Conservation (phyloP, 2,113 vertebrate species). For the Regulus satrapa region DNA sequence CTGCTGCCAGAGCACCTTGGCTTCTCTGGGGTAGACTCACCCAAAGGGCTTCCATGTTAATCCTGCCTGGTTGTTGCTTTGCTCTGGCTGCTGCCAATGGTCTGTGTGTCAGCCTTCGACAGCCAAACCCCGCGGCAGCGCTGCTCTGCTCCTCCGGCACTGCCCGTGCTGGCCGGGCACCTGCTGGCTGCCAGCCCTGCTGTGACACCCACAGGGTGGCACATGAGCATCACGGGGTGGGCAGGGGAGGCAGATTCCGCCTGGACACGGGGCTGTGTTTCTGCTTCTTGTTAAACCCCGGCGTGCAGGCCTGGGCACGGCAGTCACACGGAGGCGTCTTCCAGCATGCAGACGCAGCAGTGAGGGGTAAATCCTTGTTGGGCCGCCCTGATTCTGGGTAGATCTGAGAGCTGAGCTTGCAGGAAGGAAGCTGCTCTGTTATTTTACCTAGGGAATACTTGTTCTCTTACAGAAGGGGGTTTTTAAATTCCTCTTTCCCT, state of each 20-base stretch:
- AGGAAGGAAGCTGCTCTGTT: neutral
- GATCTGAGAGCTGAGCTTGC: neutral
- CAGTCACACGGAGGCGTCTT: neutral
- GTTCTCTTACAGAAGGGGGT: neutral
- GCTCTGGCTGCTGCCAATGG: neutral
- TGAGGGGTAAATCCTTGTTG: neutral
- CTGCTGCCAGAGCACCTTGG: rapidly evolving
- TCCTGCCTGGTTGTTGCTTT: neutral
- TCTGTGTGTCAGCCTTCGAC: neutral
- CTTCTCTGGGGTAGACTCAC: neutral
- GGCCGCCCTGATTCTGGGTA: neutral
- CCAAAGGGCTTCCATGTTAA: rapidly evolving
- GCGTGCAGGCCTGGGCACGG: rapidly evolving
- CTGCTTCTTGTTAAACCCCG: neutral
- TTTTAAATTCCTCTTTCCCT: neutral
- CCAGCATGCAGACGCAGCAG: rapidly evolving
- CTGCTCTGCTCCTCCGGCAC: rapidly evolving
- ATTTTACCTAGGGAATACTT: neutral
- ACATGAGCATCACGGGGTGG: rapidly evolving
- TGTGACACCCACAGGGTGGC: neutral
- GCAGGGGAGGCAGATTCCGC: neutral
- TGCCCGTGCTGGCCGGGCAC: neutral
- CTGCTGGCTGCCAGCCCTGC: neutral
- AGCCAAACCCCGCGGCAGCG: rapidly evolving
- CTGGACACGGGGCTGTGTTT: neutral